phyloP scores from a whole-genome alignment of 2,888 invertebrate species.

The Hirtodrosophila alboralis region DNA sequence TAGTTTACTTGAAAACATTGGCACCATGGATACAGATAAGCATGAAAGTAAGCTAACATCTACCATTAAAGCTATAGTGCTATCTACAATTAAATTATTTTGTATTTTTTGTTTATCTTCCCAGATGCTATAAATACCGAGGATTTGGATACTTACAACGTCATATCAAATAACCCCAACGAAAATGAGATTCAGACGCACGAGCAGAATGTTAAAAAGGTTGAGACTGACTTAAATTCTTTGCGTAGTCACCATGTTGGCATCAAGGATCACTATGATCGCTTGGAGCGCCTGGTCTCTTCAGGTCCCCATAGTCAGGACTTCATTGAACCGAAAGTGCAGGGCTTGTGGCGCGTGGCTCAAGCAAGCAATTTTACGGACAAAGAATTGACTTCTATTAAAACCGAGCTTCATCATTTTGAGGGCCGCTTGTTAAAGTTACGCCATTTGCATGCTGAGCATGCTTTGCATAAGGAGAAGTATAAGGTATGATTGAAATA shows the following conservation, averaged over 20 bases:
- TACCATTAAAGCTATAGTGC: not conserved
- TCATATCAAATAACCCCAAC: slow-evolving; percentile 86
- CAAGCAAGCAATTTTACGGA: slow-evolving; percentile 90
- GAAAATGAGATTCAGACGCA: slow-evolving; percentile 85
- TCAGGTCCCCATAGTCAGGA: slow-evolving; percentile 92
- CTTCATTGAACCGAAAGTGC: slow-evolving; percentile 95
- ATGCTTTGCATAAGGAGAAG: slow-evolving; percentile 89
- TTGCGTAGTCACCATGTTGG: slow-evolving; percentile 90
- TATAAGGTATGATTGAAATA: slow-evolving; percentile 85
- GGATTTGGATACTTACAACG: slow-evolving; percentile 89
- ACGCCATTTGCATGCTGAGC: slow-evolving; percentile 92
- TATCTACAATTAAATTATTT: not conserved
- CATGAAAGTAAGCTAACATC: slow-evolving; percentile 87
- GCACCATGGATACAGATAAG: slow-evolving; percentile 85
- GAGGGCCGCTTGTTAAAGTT: slow-evolving; percentile 93
- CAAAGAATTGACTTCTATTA: slow-evolving; percentile 92
- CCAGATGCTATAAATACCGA: slow-evolving; percentile 91
- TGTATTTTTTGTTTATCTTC: not conserved
- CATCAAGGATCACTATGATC: slow-evolving; percentile 91
- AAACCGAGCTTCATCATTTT: slow-evolving; percentile 91
- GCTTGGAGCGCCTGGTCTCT: slow-evolving; percentile 89
- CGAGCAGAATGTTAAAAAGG: slow-evolving; percentile 83
- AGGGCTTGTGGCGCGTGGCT: slow-evolving; percentile 90
- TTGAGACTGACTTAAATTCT: slow-evolving; percentile 88
- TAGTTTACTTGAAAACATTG: slow-evolving; percentile 89